These are phyloP conservation scores for Meandrina meandrites DNA, from an alignment of 92 coral and sea anemone genomes.

Conservation along the genomic window DNA sequence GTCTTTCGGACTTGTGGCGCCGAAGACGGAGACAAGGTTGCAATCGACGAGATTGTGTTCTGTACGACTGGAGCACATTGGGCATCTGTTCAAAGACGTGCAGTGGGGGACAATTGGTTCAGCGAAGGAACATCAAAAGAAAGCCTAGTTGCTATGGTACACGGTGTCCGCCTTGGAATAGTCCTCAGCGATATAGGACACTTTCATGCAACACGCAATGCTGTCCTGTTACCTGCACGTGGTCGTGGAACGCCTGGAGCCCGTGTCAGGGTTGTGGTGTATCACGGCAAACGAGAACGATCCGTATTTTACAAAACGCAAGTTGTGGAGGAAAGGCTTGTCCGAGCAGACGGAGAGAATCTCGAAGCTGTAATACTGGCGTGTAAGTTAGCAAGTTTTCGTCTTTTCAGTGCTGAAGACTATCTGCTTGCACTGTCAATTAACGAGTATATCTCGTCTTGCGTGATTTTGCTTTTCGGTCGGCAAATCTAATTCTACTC, in stretches of 20 bases:
- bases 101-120: neutral
- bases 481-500: no score
- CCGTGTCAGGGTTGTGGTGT: constrained; percentile 48
- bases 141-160: constrained; percentile 33
- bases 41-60: neutral
- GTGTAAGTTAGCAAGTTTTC: constrained; percentile 52
- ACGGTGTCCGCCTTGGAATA: no score
- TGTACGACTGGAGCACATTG: neutral
- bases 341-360: constrained; percentile 39
- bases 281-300: constrained; percentile 40
- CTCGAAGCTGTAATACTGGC: constrained; percentile 63
- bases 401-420: no score
- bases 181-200: neutral
- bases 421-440: no score
- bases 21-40: neutral
- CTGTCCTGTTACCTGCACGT: constrained; percentile 57
- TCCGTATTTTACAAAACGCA: constrained; percentile 33
- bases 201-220: constrained; percentile 33
- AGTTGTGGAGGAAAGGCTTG: constrained; percentile 68
- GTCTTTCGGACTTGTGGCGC: neutral
- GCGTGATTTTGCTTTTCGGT: no score
- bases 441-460: no score
- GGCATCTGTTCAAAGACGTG: constrained; percentile 40
- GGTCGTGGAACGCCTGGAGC: constrained; percentile 54
- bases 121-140: neutral